A percentile compares a stretch with the other conserved stretches of the same genome.
phyloP scores from a whole-genome alignment of 2,113 vertebrate species.

The Saguinus midas region DNA sequence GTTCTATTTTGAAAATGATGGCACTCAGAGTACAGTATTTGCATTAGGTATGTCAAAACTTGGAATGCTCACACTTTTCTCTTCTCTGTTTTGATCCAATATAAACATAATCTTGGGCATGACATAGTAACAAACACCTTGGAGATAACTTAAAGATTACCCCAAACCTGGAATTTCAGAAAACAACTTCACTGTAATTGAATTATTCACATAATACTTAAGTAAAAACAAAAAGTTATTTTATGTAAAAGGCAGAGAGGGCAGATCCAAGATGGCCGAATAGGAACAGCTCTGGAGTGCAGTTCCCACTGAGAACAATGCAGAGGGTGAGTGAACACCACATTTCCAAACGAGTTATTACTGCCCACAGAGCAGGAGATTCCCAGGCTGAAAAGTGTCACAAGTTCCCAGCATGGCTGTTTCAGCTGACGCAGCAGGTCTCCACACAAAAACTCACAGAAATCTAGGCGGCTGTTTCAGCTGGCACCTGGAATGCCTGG shows the following conservation, averaged over 20 bases:
- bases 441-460: too few species aligned
- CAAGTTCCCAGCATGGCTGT: too few species aligned
- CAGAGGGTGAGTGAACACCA: too few species aligned
- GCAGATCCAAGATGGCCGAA: too few species aligned
- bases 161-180: neutral
- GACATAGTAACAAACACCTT: neutral
- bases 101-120: neutral
- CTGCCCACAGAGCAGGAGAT: too few species aligned
- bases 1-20: neutral
- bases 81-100: neutral
- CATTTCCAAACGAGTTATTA: too few species aligned
- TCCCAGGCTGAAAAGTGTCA: too few species aligned
- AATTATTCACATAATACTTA: neutral
- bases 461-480: too few species aligned
- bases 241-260: too few species aligned
- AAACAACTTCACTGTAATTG: neutral
- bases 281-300: too few species aligned
- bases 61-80: neutral
- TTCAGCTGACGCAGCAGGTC: fast-evolving
- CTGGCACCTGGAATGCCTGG: too few species aligned
- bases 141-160: neutral
- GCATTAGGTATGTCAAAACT: neutral
- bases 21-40: neutral
- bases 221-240: neutral
- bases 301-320: too few species aligned